These are phyloP conservation scores for Mustela nigripes DNA, from an alignment of 2,113 vertebrate genomes.

Conservation along the genomic window DNA sequence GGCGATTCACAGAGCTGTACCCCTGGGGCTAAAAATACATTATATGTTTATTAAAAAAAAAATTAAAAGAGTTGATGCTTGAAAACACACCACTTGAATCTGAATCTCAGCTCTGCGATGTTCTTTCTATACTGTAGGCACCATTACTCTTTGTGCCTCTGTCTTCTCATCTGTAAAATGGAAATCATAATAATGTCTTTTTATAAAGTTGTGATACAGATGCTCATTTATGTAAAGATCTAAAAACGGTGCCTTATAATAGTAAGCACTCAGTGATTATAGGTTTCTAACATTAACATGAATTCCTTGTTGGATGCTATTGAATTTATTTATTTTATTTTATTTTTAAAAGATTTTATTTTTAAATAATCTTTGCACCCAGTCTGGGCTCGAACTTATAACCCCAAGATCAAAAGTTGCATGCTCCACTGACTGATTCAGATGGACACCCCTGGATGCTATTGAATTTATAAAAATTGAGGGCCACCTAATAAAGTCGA, in stretches of 20 bases:
- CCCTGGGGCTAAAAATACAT: too few species aligned
- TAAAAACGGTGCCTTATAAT: background rate
- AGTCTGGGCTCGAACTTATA: background rate
- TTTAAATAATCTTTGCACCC: background rate
- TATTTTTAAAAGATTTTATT: background rate
- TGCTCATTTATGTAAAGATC: background rate
- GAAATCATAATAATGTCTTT: background rate
- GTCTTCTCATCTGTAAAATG: constrained; percentile 15
- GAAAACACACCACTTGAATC: background rate
- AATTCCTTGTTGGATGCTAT: background rate
- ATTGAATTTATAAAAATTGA: constrained; percentile 27
- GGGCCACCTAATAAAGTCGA: background rate
- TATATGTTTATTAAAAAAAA: too few species aligned
- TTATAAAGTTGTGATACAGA: constrained; percentile 7
- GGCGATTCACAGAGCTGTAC: too few species aligned
- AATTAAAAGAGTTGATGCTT: background rate
- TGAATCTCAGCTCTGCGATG: background rate
- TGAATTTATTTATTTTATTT: background rate
- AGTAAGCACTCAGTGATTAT: background rate
- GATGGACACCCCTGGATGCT: background rate
- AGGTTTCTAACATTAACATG: background rate
- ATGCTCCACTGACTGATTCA: background rate
- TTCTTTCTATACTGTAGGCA: background rate
- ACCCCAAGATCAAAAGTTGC: background rate
- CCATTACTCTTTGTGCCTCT: background rate